Base-by-base conservation (phyloP, 2,113 vertebrate genomes). In the Mastomys coucha region DNA sequence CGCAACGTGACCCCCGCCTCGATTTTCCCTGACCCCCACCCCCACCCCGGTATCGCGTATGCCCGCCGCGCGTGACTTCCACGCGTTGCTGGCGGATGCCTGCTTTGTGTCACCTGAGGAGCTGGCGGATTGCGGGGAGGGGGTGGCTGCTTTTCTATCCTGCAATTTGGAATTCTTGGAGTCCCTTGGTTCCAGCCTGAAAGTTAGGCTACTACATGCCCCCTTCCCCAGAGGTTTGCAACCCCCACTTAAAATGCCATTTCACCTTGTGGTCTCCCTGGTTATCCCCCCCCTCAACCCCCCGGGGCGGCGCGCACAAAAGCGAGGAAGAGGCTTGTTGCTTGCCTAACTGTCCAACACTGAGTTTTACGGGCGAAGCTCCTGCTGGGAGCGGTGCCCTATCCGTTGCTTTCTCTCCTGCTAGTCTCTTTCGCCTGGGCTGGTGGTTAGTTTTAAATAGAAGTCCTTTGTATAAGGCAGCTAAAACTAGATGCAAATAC, bases 81-180 rank as follows among this genome's bases (percentile, higher is more conserved):
- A 73, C 45, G 63, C 87, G 14, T 86, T 63, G 17, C 58, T 26
- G 77, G 86, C 49, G 72, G 16, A 81, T 51, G 87, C 89, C 51
- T 19, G 97, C 97, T 96, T 97, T 98, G 97, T 97, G 97, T 92
- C 94, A 96, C 91, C 88, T 73, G 91, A 82, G 96, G 94, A 80
- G 78, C 73, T 82, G 91, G 80, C 49, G 36, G 65, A 65, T 73
- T 17, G 76, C 72, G 17, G 58, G 91, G 72, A 26, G 12, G 1
- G 1, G 70, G 22, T 85, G 92, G 69, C 42, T 6, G 31, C 65
- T 36, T 24, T 39, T 39, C 49, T 5, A 1, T 42, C 65, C 22
- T 51, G 91, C 72, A 31, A 31, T 75, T 88, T 7, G 67, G 65
- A 75, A 16, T 86, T 88, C 96, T 80, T 42, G 65, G 80, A 56